Evolutionary conservation across 2,797 vertebrate genomes (phyloP).

Genomic region (Pitangus sulphuratus): DNA sequence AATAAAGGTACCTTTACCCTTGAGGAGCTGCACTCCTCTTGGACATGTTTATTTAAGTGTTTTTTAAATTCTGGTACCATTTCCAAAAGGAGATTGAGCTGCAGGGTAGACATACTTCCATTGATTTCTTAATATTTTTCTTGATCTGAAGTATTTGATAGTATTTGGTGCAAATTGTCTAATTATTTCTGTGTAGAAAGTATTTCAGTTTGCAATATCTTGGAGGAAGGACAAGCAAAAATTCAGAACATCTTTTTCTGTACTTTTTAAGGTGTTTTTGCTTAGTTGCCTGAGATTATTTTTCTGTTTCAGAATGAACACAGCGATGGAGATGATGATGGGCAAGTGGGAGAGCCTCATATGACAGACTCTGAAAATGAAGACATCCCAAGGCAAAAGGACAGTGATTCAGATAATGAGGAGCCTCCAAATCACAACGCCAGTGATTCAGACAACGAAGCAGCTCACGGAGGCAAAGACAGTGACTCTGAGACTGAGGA

Average conservation of each 20-base stretch:
- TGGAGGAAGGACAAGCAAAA: background rate
- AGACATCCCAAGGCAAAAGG: constrained; percentile 73
- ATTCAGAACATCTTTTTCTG: background rate
- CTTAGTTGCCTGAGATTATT: constrained; percentile 12
- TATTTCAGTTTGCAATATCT: background rate
- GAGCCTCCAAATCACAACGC: constrained; percentile 66
- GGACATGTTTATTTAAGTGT: background rate
- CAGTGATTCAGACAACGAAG: constrained; percentile 80
- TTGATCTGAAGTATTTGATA: background rate
- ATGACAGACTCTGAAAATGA: constrained; percentile 79
- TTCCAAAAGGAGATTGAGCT: background rate
- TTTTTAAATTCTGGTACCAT: background rate
- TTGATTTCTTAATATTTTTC: background rate
- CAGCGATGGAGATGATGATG: constrained; percentile 83
- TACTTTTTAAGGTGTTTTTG: background rate
- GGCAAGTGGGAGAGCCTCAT: constrained; percentile 55
- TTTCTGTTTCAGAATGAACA: constrained; percentile 84
- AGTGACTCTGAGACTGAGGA: constrained; percentile 84
- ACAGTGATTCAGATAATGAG: constrained; percentile 82
- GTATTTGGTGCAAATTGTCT: background rate
- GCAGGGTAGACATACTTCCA: background rate
- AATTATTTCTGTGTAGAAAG: background rate
- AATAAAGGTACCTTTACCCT: background rate
- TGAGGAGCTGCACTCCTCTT: background rate
- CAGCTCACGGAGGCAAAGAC: constrained; percentile 52